phyloP scores from a whole-genome alignment of 2,797 vertebrate species.

The Gadopsis bispinosus region DNA sequence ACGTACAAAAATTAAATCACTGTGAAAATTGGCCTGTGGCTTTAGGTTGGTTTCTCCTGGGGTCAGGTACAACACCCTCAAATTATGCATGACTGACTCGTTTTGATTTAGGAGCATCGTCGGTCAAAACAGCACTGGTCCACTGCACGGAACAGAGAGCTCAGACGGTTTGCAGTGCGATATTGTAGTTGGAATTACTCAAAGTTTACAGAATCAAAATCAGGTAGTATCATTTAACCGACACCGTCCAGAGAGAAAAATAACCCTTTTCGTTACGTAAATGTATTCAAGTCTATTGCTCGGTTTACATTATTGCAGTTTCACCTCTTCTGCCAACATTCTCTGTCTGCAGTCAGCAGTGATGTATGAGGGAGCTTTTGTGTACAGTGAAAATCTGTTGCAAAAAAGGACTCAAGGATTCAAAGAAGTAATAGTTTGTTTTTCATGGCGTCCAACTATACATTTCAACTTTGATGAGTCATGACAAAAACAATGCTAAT shows the following conservation, averaged over 20 bases:
- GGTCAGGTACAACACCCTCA: background rate
- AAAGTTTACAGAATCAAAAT: background rate
- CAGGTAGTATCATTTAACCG: background rate
- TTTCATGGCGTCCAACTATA: background rate
- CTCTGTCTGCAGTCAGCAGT: background rate
- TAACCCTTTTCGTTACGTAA: background rate
- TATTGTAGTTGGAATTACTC: background rate
- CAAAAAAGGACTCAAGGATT: background rate
- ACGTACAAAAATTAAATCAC: background rate
- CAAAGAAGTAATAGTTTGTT: background rate
- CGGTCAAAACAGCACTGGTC: background rate
- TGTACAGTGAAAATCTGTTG: background rate
- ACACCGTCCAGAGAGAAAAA: background rate
- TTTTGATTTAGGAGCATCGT: background rate
- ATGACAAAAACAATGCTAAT: background rate
- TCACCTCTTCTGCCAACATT: background rate
- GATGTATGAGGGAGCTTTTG: background rate
- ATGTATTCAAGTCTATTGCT: background rate
- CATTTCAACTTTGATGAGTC: background rate
- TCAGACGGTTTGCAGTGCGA: background rate
- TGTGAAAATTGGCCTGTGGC: background rate
- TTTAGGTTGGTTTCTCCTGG: background rate
- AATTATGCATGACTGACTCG: background rate
- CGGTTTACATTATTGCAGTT: conserved; percentile 1
- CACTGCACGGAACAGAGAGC: background rate